Evolutionary conservation across 2,113 vertebrate genomes (phyloP).

Genomic region (Fulmarus glacialis): DNA sequence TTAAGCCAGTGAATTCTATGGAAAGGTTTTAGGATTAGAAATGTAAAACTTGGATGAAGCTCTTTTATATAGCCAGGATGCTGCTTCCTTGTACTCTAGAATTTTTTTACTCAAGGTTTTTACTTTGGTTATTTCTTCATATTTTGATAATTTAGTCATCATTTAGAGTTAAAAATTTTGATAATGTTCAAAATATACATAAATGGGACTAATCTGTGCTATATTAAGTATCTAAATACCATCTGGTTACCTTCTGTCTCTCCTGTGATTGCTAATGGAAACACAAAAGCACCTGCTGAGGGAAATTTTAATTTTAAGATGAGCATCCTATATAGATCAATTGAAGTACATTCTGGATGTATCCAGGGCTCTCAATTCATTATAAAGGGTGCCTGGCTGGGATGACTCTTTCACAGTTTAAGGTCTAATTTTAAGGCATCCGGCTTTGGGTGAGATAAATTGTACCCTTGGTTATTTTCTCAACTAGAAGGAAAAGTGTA

Average conservation of each 20-base stretch:
- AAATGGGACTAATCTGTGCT: not conserved
- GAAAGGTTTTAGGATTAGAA: not conserved
- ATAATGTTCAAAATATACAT: not conserved
- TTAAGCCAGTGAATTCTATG: not conserved
- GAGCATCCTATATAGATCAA: conserved; percentile 10
- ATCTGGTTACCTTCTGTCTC: conserved; percentile 32
- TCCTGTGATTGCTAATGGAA: not conserved
- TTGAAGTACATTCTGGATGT: not conserved
- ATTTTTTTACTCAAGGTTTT: not conserved
- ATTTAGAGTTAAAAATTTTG: not conserved
- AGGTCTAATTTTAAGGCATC: conserved; percentile 19
- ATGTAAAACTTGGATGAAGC: not conserved
- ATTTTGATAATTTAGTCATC: not conserved
- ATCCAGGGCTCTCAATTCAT: not conserved
- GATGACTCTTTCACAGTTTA: not conserved
- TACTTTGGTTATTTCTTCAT: not conserved
- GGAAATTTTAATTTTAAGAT: conserved; percentile 38
- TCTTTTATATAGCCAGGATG: not conserved
- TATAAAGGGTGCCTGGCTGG: not conserved
- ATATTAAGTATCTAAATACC: not conserved
- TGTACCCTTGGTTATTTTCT: not conserved
- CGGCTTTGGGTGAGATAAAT: not conserved
- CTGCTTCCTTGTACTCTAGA: not conserved
- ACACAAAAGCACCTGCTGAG: conserved; percentile 38
- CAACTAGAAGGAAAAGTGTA: not conserved